Base-by-base conservation (phyloP, 2,113 vertebrate genomes). In the Glaucidium brasilianum region DNA sequence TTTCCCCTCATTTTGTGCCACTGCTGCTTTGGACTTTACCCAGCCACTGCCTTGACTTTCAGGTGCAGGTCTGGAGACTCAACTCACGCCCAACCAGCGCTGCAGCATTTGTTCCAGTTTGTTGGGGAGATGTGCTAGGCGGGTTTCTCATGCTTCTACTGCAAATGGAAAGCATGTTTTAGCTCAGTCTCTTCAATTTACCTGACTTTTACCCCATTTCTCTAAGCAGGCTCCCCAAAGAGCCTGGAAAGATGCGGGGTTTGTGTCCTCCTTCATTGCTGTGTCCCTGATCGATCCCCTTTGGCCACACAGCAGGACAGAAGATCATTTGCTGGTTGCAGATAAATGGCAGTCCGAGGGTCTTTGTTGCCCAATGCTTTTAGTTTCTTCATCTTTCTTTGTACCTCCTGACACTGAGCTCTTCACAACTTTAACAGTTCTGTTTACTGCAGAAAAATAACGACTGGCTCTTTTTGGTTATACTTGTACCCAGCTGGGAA, bases 81-180 rank as follows among this genome's bases (percentile, higher is more conserved):
- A 78, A 4, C 26, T 35, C 0, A 0, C 12, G 59, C 15, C 58
- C 82, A 67, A 2, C 4, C 8, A 12, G 34, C 15, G 17, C 50
- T 56, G 32, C 27, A 69, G 30, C 47, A 66, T 23, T 69, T 18
- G 17, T 50, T 81, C 66, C 5, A 8, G 10, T 35, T 75, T 41
- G 52, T 43, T 52, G 67, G 34, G 32, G 26, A 50, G 26, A 67
- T n/a, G 45, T 10, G 10, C 35, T 67, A 20, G 25, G 5, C 2
- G 5, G 37, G 32, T 18, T 66, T 73, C 37, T 77, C 37, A 32
- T 11, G 20, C 35, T 68, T 32, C 63, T 80, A 34, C 49, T 72
- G 66, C n/a, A 45, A 18, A 12, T 22, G 37, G 78, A 72, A 73
- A 91, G 23, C 12, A 59, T 58, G 4, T 13, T 76, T 73, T 18